Conservation (phyloP, 2,888 invertebrate species). For the Drosophila nr. fundita region DNA sequence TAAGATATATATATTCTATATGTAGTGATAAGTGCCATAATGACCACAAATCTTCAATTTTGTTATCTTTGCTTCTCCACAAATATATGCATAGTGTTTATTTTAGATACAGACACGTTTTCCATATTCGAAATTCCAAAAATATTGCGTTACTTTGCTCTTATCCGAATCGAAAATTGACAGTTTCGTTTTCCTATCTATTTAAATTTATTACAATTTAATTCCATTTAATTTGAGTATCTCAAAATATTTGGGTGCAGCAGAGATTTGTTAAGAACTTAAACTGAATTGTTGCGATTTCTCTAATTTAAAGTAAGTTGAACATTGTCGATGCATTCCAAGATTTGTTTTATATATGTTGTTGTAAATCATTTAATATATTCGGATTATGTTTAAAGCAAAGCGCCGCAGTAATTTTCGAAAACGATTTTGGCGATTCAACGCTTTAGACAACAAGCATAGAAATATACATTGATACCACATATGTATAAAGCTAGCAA, state of each 20-base stretch:
- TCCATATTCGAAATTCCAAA: conserved; percentile 3
- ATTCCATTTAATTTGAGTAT: background rate
- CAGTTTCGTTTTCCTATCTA: background rate
- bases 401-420: conserved; percentile 1
- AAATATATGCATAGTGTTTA: background rate
- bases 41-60: background rate
- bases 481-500: conserved; percentile 16
- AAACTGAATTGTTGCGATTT: background rate
- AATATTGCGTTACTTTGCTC: conserved; percentile 7
- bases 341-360: background rate
- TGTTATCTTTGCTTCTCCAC: conserved; percentile 1
- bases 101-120: background rate
- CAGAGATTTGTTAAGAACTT: background rate
- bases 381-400: background rate
- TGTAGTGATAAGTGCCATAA: background rate
- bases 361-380: background rate
- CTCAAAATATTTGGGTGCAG: background rate
- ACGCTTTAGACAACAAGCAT: conserved; percentile 2
- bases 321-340: background rate
- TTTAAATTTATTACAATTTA: background rate
- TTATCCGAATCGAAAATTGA: background rate
- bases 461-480: conserved; percentile 9
- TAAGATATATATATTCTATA: background rate
- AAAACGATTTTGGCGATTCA: background rate
- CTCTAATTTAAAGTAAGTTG: background rate